phyloP scores from a whole-genome alignment of 37 sponge, comb jelly and placozoan species.

The Hexactinellida sp. region DNA sequence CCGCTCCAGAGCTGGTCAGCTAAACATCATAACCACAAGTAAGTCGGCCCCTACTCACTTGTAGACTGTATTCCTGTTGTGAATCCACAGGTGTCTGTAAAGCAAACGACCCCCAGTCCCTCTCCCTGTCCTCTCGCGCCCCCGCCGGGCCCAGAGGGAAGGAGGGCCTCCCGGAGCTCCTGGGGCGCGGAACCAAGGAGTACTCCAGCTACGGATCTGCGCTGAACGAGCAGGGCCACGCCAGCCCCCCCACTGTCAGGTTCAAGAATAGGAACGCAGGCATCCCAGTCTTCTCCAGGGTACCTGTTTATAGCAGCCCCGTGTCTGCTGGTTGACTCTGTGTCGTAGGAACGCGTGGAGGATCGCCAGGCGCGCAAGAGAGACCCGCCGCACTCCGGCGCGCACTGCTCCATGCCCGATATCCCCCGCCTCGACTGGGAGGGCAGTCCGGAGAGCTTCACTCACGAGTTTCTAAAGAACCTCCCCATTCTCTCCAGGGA shows the following conservation, averaged over 20 bases:
- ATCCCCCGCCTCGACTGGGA: not conserved
- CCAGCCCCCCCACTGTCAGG: not conserved
- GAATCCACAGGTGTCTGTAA: not conserved
- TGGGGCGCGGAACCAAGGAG: not conserved
- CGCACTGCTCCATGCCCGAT: not conserved
- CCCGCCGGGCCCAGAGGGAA: not conserved
- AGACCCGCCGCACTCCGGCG: not conserved
- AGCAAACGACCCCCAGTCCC: not conserved
- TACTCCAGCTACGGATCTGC: slow-evolving; percentile 18
- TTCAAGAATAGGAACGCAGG: slow-evolving; percentile 8
- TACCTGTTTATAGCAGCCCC: not conserved
- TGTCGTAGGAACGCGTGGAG: not conserved
- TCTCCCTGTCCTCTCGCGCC: not conserved
- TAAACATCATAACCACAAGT: not conserved
- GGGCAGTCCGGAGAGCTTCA: not conserved
- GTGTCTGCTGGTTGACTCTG: too few relatives aligned
- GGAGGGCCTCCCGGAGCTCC: not conserved
- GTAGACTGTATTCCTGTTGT: too few relatives aligned
- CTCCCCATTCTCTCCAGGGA: not conserved
- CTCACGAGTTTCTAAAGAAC: not conserved
- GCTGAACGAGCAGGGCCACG: not conserved
- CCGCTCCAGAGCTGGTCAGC: not conserved
- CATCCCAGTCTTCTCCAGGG: not conserved
- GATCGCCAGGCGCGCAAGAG: not conserved
- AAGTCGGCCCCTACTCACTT: too few relatives aligned